A percentile compares a stretch with the other conserved stretches of the same genome.
Evolutionary conservation across 2,113 vertebrate genomes (phyloP).

Genomic region (Oreochromis aureus): DNA sequence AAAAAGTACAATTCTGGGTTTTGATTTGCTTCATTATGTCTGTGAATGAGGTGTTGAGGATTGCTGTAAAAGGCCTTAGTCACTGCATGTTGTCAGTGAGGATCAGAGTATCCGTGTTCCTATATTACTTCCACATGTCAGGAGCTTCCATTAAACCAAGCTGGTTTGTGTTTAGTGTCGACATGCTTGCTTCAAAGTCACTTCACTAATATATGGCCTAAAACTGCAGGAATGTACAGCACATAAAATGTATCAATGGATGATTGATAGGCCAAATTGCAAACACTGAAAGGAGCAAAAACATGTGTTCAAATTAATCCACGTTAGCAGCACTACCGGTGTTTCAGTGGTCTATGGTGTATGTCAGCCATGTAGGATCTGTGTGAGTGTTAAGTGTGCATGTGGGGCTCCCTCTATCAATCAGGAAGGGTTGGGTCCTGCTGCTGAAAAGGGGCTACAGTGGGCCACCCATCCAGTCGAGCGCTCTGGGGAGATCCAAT

Average conservation of each 20-base stretch:
- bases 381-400: constrained; percentile 50
- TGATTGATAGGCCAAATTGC: constrained; percentile 8
- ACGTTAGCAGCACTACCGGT: neutral
- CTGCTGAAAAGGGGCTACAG: constrained; percentile 70
- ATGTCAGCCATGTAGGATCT: constrained; percentile 25
- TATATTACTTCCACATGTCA: constrained; percentile 11
- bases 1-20: constrained; percentile 14
- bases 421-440: constrained; percentile 54
- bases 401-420: constrained; percentile 67
- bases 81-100: neutral
- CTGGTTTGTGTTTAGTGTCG: neutral
- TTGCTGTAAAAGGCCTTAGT: neutral
- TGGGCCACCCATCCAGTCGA: constrained; percentile 75
- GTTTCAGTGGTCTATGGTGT: neutral
- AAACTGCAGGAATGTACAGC: neutral
- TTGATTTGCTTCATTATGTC: constrained; percentile 26
- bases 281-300: constrained; percentile 7
- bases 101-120: neutral
- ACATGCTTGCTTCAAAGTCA: neutral
- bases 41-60: neutral
- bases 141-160: neutral
- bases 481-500: constrained; percentile 71
- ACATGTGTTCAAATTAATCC: constrained; percentile 32
- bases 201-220: neutral
- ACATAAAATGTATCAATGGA: neutral